Base-by-base conservation (phyloP, 2,113 vertebrate species). In the Spheniscus mendiculus region DNA sequence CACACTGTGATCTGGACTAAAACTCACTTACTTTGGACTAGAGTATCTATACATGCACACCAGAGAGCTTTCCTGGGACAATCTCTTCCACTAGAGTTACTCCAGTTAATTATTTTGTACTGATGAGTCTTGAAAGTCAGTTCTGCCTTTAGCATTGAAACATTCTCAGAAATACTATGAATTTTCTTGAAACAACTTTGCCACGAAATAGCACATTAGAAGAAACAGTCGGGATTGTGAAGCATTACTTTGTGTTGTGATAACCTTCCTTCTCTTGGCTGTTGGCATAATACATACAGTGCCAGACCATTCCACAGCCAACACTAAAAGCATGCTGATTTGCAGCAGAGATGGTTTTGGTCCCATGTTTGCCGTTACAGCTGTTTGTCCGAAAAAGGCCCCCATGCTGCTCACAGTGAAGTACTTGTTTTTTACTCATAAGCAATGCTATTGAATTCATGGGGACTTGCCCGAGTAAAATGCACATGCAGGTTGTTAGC, bases 71-170 rank as follows among this genome's bases (percentile, higher is more conserved):
- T 95, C 95, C 80, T 90, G 56, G 65, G 83, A 93, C 77, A 65
- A 90, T 89, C 65, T 89, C 66, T 97, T 97, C 86, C 49, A 10
- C 50, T 92, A 1, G 77, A 96, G 29, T 86, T 88, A 52, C 45
- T 70, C 79, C 63, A 94, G 76, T 97, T 95, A 97, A 96, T 96
- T 95, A 65, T 61, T 95, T 89, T 72, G 30, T 95, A 52, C 53
- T 87, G 91, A 79, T 69, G 81, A 94, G 69, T 45, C 65, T 84
- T 93, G 83, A 92, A 95, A 95, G 86, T 93, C 82, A 58, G 25
- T 53, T 84, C 89, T 82, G 80, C 94, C 87, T 83, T 95, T 18
- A 94, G 90, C 80, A 2, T 26, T 71, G 62, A 73, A 96, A 42
- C 29, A 8, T 52, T 83, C 44, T 61, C 66, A 84, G 72, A 38